Base-by-base conservation (phyloP, 1,140 invertebrate genomes). In the Tetramorium parvispinum region DNA sequence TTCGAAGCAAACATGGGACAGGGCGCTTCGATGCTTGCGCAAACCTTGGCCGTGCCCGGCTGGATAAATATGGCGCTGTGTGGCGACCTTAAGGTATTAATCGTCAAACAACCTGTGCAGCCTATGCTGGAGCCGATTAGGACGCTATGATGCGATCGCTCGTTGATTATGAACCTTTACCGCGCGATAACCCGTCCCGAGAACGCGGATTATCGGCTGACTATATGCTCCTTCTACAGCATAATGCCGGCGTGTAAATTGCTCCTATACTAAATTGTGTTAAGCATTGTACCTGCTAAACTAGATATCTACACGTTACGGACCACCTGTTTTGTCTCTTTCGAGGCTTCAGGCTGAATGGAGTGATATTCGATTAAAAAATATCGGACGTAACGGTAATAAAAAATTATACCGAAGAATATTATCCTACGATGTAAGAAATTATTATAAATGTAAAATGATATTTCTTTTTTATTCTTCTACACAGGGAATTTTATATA, bases 201-300 rank as follows among this genome's bases (percentile, higher is more conserved):
- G 77, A 32, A 37, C 53, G 68, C 27, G 32, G 43, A 40, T 46
- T 82, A 73, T 73, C 79, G 68, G 79, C 24, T 53, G 24, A 70
- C 49, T 82, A 43, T 57, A 32, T 53, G 40, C 49, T 75, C 79
- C 68, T 83, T 75, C 79, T 55, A 49, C 68, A 55, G 53, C 53
- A 83, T 83, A 83, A 83, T 83, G 40, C 68, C 68, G n/a, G n/a
- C n/a, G 79, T 83, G 79, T 83, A 83, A 83, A 81, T 83, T 75
- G 68, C 79, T 49, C 27, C 43, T 75, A 59, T 73, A 55, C 79
- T 82, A 82, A 82, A 82, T 82, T 73, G 79, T 73, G 66, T 73
- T 82, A 82, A 82, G 49, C 79, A 82, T 82, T 73, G 66, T 70
- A 11, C 65, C 37, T 53, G 65, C 57, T 81, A 81, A 81, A 70